Evolutionary conservation across 2,113 vertebrate species (phyloP), one percentile per base, ranked within the genome.

Genomic region (Erpornis zantholeuca): DNA sequence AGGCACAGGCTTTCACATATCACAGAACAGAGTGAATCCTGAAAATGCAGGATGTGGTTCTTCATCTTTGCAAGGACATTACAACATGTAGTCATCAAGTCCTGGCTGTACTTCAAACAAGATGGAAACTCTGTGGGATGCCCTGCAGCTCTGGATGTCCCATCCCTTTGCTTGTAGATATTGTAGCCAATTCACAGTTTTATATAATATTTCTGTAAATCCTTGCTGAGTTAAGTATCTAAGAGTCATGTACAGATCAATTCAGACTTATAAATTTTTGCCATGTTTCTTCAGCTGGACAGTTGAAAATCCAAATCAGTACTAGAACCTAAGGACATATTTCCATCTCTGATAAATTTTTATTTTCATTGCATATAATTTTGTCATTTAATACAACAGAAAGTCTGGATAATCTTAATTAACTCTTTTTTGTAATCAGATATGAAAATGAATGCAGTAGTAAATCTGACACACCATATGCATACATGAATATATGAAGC

Each of bases 401-500:
- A 69, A 38, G 2, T 63, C 15, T n/a, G 54, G 17, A 70, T 57
- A 64, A 70, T 53, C 28, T 65, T 61, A 83, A 77, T 40, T 36
- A 84, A n/a, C 6, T 33, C 8, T 35, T 49, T 75, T 61, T 87
- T 21, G 1, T 9, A 44, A 17, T 49, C 12, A 73, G 16, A 68
- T 15, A 53, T 47, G 6, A 11, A 25, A 38, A 12, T 18, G 38
- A 89, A 61, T 57, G 42, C 13, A 9, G 21, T 5, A 38, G 18
- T 60, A 52, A 78, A 49, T 83, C 47, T 82, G 52, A 15, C 25
- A 54, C 5, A 27, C 1, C 1, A 6, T 52, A 44, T 2, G 2
- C 19, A 27, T 16, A 17, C 1, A 2, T 31, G 36, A 57, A 68
- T 1, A 0, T 13, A 42, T 19, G 29, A 63, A 72, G 12, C 1